phyloP scores from a whole-genome alignment of 2,113 vertebrate genomes.

The Chamaea fasciata region DNA sequence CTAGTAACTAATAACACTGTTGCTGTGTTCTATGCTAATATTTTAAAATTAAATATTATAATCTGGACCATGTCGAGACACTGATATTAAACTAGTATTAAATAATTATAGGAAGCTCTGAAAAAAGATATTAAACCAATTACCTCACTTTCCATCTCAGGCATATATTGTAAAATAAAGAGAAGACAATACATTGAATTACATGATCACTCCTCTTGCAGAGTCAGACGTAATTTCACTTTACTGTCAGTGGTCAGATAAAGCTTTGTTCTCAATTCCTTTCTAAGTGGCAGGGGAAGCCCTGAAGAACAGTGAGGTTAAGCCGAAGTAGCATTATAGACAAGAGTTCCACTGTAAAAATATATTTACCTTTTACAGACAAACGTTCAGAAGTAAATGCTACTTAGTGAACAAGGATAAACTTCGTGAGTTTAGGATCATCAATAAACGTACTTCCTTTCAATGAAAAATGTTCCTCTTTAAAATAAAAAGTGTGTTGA shows the following conservation, averaged over 20 bases:
- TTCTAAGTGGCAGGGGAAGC: neutral
- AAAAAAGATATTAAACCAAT: neutral
- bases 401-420: neutral
- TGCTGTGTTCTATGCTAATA: neutral
- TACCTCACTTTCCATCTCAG: neutral
- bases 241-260: neutral
- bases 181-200: neutral
- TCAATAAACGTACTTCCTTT: rapidly evolving
- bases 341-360: neutral
- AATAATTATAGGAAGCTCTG: neutral
- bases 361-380: neutral
- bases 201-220: neutral
- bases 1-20: neutral
- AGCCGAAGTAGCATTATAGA: neutral
- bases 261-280: neutral
- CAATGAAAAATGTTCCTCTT: neutral
- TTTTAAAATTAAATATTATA: neutral
- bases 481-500: neutral
- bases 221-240: neutral
- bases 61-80: neutral
- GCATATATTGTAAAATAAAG: neutral
- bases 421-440: neutral
- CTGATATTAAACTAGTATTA: neutral
- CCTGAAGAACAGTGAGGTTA: neutral
- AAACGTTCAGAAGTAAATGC: neutral